phyloP scores from a whole-genome alignment of 2,113 vertebrate species.

The Ceratotherium simum region DNA sequence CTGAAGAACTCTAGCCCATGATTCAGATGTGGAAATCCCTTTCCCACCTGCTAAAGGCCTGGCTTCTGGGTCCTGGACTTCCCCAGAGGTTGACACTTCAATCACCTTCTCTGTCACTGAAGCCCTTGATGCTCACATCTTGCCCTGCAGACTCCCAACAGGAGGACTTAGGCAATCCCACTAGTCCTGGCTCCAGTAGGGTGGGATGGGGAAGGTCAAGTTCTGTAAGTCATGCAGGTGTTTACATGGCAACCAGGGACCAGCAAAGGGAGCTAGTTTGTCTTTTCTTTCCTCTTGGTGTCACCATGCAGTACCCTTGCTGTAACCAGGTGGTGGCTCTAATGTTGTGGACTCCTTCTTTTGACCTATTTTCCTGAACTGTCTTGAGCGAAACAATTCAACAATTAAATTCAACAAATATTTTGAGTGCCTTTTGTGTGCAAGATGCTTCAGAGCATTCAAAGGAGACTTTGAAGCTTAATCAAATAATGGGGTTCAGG shows the following conservation, averaged over 20 bases:
- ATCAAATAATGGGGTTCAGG: background rate
- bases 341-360: background rate
- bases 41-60: background rate
- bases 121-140: background rate
- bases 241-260: background rate
- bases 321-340: background rate
- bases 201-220: background rate
- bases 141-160: background rate
- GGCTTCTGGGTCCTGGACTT: background rate
- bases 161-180: background rate
- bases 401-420: background rate
- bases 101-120: background rate
- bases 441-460: conserved; percentile 11
- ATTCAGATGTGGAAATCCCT: background rate
- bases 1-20: background rate
- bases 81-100: background rate
- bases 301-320: background rate
- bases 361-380: background rate
- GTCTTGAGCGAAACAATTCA: background rate
- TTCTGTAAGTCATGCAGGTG: background rate
- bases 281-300: background rate
- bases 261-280: background rate
- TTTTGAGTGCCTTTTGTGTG: background rate
- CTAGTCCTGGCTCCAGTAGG: background rate
- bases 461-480: background rate